These are phyloP conservation scores for Drosophila malerkotliana DNA, from an alignment of 1,140 invertebrate species.

Conservation along the genomic window DNA sequence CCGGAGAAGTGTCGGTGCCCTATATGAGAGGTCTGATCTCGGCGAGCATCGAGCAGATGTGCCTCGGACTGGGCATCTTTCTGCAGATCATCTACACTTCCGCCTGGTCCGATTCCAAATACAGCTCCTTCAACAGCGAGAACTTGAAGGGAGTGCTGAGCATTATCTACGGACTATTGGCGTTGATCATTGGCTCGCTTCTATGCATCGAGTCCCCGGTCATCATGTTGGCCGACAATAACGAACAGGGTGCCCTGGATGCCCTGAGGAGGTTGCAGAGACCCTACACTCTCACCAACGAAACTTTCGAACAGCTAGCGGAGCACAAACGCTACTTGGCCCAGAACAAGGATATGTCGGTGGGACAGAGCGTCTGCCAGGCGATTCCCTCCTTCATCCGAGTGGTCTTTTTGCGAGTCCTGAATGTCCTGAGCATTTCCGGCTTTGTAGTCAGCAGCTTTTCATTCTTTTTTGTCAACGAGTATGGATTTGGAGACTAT, in stretches of 20 bases:
- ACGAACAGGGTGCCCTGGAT: conserved; percentile 55
- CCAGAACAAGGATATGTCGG: conserved; percentile 48
- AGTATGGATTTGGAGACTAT: fast-evolving
- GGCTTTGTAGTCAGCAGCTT: conserved; percentile 4
- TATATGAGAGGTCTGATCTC: conserved; percentile 43
- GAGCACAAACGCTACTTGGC: conserved; percentile 66
- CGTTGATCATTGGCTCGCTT: conserved; percentile 29
- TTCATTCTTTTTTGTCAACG: fast-evolving
- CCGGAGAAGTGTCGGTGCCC: conserved; percentile 46
- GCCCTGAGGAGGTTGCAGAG: conserved; percentile 54
- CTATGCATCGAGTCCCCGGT: conserved; percentile 65
- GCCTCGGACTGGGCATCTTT: conserved; percentile 41
- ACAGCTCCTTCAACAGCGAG: conserved; percentile 25
- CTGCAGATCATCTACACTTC: conserved; percentile 45
- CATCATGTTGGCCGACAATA: conserved; percentile 45
- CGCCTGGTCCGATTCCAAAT: conserved; percentile 12
- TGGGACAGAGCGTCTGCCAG: conserved; percentile 35
- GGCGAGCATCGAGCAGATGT: conserved; percentile 45
- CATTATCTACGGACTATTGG: conserved; percentile 44
- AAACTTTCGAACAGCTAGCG: conserved; percentile 58
- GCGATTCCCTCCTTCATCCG: conserved; percentile 39
- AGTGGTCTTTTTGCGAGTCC: conserved; percentile 24
- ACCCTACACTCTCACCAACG: conserved; percentile 49
- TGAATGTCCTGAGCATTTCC: conserved; percentile 56
- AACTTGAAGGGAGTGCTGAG: conserved; percentile 55